phyloP scores from a whole-genome alignment of 2,888 invertebrate species.

The Agonum fuliginosum region DNA sequence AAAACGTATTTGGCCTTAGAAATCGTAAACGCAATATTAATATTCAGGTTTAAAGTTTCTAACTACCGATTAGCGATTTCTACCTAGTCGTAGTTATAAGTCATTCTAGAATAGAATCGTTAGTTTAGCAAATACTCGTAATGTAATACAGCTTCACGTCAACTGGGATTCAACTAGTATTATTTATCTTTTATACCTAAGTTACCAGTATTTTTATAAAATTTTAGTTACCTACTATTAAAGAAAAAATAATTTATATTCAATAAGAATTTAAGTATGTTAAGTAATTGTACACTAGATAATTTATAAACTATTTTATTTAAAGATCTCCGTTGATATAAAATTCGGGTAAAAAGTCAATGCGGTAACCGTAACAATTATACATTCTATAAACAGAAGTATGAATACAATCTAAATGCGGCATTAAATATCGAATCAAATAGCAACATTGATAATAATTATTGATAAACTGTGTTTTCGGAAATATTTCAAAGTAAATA shows the following conservation, averaged over 20 bases:
- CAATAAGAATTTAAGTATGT: no score
- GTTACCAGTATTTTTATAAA: not conserved
- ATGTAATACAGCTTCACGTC: slow-evolving; percentile 32
- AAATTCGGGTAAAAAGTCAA: slow-evolving; percentile 43
- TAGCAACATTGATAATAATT: slow-evolving; percentile 48
- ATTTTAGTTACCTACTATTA: not conserved
- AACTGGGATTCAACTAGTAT: slow-evolving; percentile 21
- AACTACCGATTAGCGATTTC: slow-evolving; percentile 49
- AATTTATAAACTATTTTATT: no score
- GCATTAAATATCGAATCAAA: slow-evolving; percentile 34
- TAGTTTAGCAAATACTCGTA: slow-evolving; percentile 16
- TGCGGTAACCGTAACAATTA: slow-evolving; percentile 31
- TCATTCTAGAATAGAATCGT: slow-evolving; percentile 36
- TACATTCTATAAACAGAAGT: slow-evolving; percentile 3
- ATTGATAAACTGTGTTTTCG: slow-evolving; percentile 45
- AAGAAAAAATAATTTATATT: no score
- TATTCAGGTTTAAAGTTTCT: slow-evolving; percentile 57
- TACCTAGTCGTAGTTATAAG: slow-evolving; percentile 54
- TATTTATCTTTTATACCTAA: not conserved
- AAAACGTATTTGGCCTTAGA: slow-evolving; percentile 58
- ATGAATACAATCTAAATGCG: slow-evolving; percentile 25
- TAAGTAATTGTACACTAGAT: no score
- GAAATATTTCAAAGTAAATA: slow-evolving; percentile 38
- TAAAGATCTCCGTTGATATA: slow-evolving; percentile 27
- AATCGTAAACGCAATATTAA: slow-evolving; percentile 59